Conservation (phyloP, 2,797 vertebrate species). For the Lithobates pipiens region DNA sequence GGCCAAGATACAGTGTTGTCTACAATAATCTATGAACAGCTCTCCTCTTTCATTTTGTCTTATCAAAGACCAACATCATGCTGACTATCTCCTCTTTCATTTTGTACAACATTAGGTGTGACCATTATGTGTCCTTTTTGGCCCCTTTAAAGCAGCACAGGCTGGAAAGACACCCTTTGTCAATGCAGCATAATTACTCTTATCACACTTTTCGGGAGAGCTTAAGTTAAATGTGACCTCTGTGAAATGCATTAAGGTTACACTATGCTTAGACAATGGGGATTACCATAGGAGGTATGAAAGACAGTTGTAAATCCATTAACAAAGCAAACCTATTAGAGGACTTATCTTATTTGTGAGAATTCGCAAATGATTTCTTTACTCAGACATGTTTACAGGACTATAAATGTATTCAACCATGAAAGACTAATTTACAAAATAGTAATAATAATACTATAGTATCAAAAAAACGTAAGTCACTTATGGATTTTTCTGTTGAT, state of each 20-base stretch:
- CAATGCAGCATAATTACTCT: too few species aligned
- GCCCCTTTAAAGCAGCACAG: too few species aligned
- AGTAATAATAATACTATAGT: neutral
- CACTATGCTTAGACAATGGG: neutral
- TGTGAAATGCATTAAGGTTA: neutral
- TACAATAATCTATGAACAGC: too few species aligned
- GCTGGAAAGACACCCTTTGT: too few species aligned
- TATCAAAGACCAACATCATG: too few species aligned
- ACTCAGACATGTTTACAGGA: slow-evolving; percentile 29
- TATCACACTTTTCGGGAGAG: neutral
- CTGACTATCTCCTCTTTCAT: too few species aligned
- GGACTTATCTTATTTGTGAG: slow-evolving; percentile 28
- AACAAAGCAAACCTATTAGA: slow-evolving; percentile 49
- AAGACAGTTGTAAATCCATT: slow-evolving; percentile 42
- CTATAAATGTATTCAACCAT: slow-evolving; percentile 16
- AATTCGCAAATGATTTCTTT: slow-evolving; percentile 36
- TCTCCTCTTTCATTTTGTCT: too few species aligned
- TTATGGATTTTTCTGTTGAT: too few species aligned
- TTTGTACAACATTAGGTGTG: too few species aligned
- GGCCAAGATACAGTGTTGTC: too few species aligned
- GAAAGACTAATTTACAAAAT: slow-evolving; percentile 34
- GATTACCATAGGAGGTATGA: neutral
- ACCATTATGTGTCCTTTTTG: too few species aligned
- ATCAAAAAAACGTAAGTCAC: neutral
- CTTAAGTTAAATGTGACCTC: slow-evolving; percentile 8